Base-by-base conservation (phyloP, 2,113 vertebrate species). In the Notarius lentiginosus region DNA sequence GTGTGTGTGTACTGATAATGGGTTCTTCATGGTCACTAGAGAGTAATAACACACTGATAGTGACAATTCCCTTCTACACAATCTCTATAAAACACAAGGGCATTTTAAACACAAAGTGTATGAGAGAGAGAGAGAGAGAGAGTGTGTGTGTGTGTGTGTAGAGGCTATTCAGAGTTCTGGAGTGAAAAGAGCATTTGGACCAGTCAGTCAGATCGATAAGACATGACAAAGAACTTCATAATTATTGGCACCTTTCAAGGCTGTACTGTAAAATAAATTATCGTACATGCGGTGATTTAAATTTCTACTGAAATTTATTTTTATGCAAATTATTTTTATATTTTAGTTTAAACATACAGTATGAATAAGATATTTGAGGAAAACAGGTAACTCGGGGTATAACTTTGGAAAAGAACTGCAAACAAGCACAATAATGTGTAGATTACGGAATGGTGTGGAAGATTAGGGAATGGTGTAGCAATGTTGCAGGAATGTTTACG, bases 41-140 rank as follows among this genome's bases (percentile, higher is more conserved):
- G 47, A 63, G 56, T 41, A 83, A 63, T 87, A 83, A 76, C 79
- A 82, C 65, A 34, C 56, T 87, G 81, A 73, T 73, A 63, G 68
- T 22, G 80, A 27, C 60, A 27, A 77, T 83, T 63, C 49, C 49
- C 53, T n/a, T 81, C 79, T 75, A 51, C 68, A 63, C 34, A 27
- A 63, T 55, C 51, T 83, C 47, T 65, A 63, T 79, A 63, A 82
- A 30, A 68, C 18, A 73, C 66, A 72, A 60, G 75, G 20, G 49
- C 68, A 49, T 61, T 68, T 81, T 22, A 70, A 15, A 17, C 7
- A 51, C 22, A 9, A 30, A 1, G 17, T 27, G 24, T 51, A 12
- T 20, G 34, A n/a, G 60, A 41, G 41, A 41, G 34, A 41, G 41
- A 41, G 34, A 51, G 60, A n/a, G 34, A 34, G 30, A 34, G 30